Base-by-base conservation (phyloP, 2,113 vertebrate genomes). In the Amphiprion percula region DNA sequence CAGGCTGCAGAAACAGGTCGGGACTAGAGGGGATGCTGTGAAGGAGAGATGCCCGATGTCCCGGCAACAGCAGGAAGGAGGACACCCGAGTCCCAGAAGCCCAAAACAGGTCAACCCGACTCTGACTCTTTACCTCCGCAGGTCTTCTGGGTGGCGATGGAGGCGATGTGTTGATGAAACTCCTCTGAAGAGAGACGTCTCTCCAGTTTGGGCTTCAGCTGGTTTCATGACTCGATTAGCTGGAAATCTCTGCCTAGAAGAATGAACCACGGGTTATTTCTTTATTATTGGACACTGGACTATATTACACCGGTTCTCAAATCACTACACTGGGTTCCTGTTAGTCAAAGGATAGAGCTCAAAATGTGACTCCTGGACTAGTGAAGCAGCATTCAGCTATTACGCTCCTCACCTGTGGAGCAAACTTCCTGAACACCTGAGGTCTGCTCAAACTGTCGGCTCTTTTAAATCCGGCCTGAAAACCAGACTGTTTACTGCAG, bases 51-150 rank as follows among this genome's bases (percentile, higher is more conserved):
- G 52, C 54, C 26, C 41, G 37, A 16, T 12, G 77, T 84, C 79
- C 80, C 82, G 63, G 53, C 15, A 28, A 56, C 74, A 73, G 62
- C 55, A 60, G 63, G 64, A 71, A 67, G 50, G 77, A 77, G 74
- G 71, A 12, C 77, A 24, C n/a, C 58, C 12, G 33, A n/a, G 80
- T 80, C 53, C 70, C 71, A 72, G 47, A 77, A 24, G 14, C 52
- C 63, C 76, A 30, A 54, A 80, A 41, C 79, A 80, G 69, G 77
- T 83, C 83, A 78, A 87, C 80, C 73, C 24, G 68, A 70, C 62
- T 21, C 4, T 21, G 30, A 58, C 28, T 58, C 53, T 79, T 65
- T 67, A 71, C 55, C 72, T 68, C 67, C 72, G 24, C 44, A 23
- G 41, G 61, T 46, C 50, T 55, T 46, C 50, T 55, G 53, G 17